Base-by-base conservation (phyloP, 1,140 invertebrate genomes). In the Euura saliciscinereae region DNA sequence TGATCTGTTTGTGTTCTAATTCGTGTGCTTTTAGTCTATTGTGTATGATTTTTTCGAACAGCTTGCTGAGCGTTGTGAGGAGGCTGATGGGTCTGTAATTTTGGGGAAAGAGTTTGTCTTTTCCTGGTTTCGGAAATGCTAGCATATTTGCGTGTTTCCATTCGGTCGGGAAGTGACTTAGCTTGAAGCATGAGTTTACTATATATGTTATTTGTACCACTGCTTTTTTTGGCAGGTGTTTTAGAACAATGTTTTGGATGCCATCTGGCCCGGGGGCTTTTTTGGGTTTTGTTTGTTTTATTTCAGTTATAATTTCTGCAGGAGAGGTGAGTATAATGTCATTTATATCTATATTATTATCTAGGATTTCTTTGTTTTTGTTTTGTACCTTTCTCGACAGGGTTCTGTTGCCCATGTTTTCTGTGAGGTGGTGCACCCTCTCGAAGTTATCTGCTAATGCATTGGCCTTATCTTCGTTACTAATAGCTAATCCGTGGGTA, bases 121-220 rank as follows among this genome's bases (percentile, higher is more conserved):
- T 28, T 1, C 28, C 28, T 28, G 28, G 28, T 28, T 28, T 28
- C 1, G 28, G 42, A 71, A 67, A 64, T 73, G 45, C 74, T 69
- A 7, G 69, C 6, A 83, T 73, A 44, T 72, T 77, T 6, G 79
- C 74, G 2, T 64, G 45, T 75, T 84, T 83, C 78, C 79, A 84
- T 6, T 44, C 43, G 2, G 43, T 6, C 2, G 82, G 81, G 67
- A 78, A 84, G 45, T 78, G 65, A 11, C 65, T 43, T 0, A 78
- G 64, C 46, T 71, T 45, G 2, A 83, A n/a, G 6, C 74, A 75
- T 13, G 72, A 64, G 69, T 83, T 83, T 67, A 80, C 73, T 2
- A 83, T 74, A 43, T 73, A 66, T 2, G 68, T 71, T 7, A 83
- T 44, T 65, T 76, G 70, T 2, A 75, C 70, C 10, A 78, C 13